Conservation (phyloP, 2,113 vertebrate genomes). For the Pterophyllum scalare region DNA sequence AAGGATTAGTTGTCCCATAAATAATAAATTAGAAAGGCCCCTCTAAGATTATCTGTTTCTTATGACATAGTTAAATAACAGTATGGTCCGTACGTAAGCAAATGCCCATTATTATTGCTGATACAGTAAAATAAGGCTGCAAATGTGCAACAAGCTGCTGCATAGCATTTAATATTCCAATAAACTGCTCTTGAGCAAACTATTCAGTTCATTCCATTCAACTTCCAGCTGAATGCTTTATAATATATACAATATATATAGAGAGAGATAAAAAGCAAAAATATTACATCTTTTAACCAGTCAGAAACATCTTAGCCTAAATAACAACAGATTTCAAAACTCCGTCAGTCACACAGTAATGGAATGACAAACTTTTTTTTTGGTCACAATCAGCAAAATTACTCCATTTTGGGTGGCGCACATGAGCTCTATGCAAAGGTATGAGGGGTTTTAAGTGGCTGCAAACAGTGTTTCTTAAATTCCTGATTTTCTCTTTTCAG, state of each 20-base stretch:
- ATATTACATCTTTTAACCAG: constrained; percentile 39
- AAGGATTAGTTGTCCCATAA: constrained; percentile 1
- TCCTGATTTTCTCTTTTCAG: neutral
- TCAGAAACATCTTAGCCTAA: constrained; percentile 14
- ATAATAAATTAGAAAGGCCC: constrained; percentile 31
- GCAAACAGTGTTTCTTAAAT: neutral
- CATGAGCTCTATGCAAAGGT: constrained; percentile 22
- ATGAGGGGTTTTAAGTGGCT: neutral
- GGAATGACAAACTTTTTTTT: constrained; percentile 36
- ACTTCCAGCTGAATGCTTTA: constrained; percentile 17
- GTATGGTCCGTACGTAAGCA: neutral
- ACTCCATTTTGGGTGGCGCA: neutral
- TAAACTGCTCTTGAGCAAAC: neutral
- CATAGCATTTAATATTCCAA: constrained; percentile 12
- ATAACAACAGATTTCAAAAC: neutral
- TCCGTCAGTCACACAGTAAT: neutral
- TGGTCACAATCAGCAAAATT: constrained; percentile 40
- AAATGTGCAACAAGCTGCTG: constrained; percentile 54
- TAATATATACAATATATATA: constrained; percentile 45
- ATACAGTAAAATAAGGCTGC: constrained; percentile 11
- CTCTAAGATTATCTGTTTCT: neutral
- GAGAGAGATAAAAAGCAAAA: constrained; percentile 47
- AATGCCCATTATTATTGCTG: neutral
- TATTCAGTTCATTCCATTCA: constrained; percentile 1
- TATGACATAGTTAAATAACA: neutral